Base-by-base conservation (phyloP, 2,797 vertebrate genomes). In the Vireo griseus region DNA sequence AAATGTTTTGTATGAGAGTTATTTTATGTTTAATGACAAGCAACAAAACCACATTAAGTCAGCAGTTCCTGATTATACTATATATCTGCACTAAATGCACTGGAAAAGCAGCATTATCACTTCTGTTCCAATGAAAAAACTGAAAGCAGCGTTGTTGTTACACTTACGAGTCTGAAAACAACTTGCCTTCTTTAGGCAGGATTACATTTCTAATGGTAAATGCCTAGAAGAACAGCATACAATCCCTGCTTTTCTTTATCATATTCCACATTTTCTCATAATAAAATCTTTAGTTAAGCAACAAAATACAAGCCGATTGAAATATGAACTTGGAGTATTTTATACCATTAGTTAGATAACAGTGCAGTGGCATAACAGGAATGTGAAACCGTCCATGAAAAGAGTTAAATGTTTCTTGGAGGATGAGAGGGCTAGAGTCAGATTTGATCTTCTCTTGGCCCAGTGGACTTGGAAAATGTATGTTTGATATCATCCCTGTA, bases 11-110 rank as follows among this genome's bases (percentile, higher is more conserved):
- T 90, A 79, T 58, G n/a, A 75, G 81, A 80, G 62, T 95, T 96
- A 72, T 90, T 96, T 96, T 93, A 89, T 94, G 77, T 94, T 95
- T 97, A 95, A 95, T 95, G 92, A 85, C 86, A 92, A 94, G 88
- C 91, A 93, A 92, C 67, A 92, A 96, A 96, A 95, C 94, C 85
- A 79, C 67, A 94, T 96, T 93, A 95, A 96, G 80, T 96, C 93
- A 95, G 93, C 95, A 93, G 22, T 94, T 96, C 86, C 81, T 88
- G 86, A 81, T 97, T 88, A 89, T 91, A 57, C 79, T 91, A 72
- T 96, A 81, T 92, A 84, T 96, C 86, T 91, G 51, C 89, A 90
- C 59, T 91, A 91, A 92, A 95, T 71, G 90, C 91, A 50, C 86
- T 86, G 84, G 84, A 90, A 90, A 93, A 96, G 72, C 72, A 92